phyloP scores from a whole-genome alignment of 2,888 invertebrate species.

The Orchesellides sinensis region DNA sequence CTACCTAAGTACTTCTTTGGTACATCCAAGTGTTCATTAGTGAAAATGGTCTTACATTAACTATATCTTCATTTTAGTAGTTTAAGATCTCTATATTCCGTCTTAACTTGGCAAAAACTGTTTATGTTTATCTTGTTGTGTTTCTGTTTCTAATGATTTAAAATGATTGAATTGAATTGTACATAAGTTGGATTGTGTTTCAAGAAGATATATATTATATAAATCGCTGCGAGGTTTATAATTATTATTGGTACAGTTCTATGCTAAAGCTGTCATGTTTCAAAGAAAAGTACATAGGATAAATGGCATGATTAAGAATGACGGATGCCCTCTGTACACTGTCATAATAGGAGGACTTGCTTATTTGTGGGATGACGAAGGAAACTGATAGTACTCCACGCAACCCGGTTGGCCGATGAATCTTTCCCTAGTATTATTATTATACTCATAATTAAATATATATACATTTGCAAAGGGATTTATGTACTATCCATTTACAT shows the following conservation, averaged over 20 bases:
- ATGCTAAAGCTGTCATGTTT: constrained; percentile 8
- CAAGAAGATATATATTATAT: constrained; percentile 50
- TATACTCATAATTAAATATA: constrained; percentile 15
- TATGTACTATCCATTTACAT: not conserved
- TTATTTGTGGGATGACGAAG: constrained; percentile 48
- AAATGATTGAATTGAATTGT: constrained; percentile 56
- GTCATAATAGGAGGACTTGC: constrained; percentile 52
- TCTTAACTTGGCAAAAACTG: no score
- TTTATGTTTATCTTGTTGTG: no score
- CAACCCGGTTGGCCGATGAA: constrained; percentile 12
- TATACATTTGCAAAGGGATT: not conserved
- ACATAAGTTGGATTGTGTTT: constrained; percentile 39
- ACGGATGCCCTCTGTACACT: constrained; percentile 48
- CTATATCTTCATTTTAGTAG: no score
- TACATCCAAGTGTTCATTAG: not conserved
- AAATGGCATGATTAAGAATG: constrained; percentile 43
- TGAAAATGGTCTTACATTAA: no score
- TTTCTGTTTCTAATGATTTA: constrained; percentile 18
- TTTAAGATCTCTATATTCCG: no score
- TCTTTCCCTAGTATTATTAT: not conserved
- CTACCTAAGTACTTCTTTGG: no score
- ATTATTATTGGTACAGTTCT: constrained; percentile 41
- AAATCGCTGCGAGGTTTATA: no score
- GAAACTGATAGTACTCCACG: constrained; percentile 39
- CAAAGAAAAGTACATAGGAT: constrained; percentile 7